Conservation (phyloP, 1,140 invertebrate species). For the Apis cerana region DNA sequence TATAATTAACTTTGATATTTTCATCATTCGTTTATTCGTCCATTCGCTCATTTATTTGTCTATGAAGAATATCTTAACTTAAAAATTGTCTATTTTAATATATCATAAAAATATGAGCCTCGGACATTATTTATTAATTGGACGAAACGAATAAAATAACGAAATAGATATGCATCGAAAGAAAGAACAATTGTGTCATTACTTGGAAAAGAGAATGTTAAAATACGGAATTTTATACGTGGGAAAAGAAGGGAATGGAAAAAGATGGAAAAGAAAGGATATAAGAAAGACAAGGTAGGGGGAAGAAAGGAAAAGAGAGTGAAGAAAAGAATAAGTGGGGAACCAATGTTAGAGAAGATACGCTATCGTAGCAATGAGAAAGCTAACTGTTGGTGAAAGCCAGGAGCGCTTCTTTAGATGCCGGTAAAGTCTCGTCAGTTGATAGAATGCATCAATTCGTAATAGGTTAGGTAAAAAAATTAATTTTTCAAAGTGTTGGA, state of each 20-base stretch:
- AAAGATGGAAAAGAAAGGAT: neutral
- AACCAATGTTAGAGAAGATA: slow-evolving; percentile 57
- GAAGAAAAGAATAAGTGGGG: slow-evolving; percentile 62
- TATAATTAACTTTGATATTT: too few species aligned
- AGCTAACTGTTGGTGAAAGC: slow-evolving; percentile 76
- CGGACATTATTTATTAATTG: too few species aligned
- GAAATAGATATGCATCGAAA: too few species aligned
- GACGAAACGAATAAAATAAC: too few species aligned
- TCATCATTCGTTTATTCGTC: too few species aligned
- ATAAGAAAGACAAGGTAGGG: neutral
- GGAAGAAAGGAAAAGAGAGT: slow-evolving; percentile 38
- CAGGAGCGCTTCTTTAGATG: slow-evolving; percentile 64
- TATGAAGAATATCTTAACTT: too few species aligned
- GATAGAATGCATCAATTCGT: slow-evolving; percentile 48
- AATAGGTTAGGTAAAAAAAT: slow-evolving; percentile 66
- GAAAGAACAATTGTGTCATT: neutral
- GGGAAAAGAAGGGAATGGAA: neutral
- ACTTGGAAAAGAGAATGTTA: neutral
- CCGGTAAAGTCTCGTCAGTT: slow-evolving; percentile 57
- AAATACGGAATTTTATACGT: neutral
- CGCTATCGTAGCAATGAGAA: slow-evolving; percentile 65
- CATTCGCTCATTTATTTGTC: too few species aligned
- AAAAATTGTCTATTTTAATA: too few species aligned
- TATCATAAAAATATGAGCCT: too few species aligned
- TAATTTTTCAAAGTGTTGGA: neutral